These are phyloP conservation scores for Rhabdornis inornatus DNA, from an alignment of 2,113 vertebrate genomes.

Conservation along the genomic window DNA sequence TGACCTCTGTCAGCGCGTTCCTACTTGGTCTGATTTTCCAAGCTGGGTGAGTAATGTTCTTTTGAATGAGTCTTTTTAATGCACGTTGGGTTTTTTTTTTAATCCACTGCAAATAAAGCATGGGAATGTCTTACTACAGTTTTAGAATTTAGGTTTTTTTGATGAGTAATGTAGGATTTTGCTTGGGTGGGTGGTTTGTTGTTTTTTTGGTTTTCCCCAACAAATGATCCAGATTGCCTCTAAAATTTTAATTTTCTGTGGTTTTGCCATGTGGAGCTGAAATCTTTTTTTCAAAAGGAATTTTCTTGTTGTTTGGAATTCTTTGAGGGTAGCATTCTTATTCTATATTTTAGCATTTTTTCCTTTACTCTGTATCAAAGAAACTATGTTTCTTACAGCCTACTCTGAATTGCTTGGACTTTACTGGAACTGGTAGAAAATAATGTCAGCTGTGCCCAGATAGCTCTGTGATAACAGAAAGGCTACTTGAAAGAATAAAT, in stretches of 20 bases:
- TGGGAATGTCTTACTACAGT: background rate
- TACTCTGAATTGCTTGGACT: background rate
- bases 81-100: background rate
- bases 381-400: background rate
- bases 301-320: background rate
- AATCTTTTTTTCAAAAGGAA: background rate
- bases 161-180: background rate
- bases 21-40: constrained; percentile 94
- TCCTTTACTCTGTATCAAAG: background rate
- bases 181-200: background rate
- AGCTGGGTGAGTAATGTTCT: constrained; percentile 89
- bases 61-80: background rate
- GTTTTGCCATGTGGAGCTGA: background rate
- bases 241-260: background rate
- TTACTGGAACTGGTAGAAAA: background rate
- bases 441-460: background rate
- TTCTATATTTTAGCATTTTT: background rate
- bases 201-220: background rate
- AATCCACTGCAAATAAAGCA: background rate
- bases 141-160: background rate
- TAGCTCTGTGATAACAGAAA: background rate
- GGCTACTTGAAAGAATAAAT: background rate
- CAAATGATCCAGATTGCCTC: background rate
- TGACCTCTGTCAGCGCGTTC: constrained; percentile 95
- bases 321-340: background rate